Evolutionary conservation across 2,888 invertebrate genomes (phyloP).

Genomic region (Therioaphis trifolii): DNA sequence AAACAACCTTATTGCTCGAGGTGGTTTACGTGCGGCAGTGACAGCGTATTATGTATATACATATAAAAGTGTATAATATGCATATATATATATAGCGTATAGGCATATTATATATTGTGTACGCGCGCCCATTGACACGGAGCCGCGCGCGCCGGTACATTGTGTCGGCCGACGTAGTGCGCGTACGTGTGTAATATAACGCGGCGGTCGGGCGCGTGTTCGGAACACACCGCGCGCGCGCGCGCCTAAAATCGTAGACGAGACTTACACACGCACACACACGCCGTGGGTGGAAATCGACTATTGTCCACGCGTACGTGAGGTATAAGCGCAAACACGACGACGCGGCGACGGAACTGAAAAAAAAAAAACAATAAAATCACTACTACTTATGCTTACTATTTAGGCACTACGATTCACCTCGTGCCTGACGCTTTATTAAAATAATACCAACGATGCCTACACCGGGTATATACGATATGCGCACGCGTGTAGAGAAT

Average conservation of each 20-base stretch:
- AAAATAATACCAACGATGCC: no score
- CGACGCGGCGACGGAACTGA: background rate
- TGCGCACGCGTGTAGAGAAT: no score
- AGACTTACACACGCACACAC: background rate
- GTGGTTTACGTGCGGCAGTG: conserved; percentile 48
- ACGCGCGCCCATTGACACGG: conserved; percentile 30
- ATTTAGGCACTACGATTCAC: no score
- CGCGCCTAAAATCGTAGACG: background rate
- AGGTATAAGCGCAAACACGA: conserved; percentile 17
- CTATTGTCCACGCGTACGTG: conserved; percentile 26
- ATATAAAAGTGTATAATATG: background rate
- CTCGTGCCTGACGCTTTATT: no score
- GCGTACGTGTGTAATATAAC: background rate
- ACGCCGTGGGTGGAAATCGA: conserved; percentile 12
- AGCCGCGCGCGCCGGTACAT: conserved; percentile 34
- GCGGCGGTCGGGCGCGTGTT: conserved; percentile 4
- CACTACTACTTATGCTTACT: no score
- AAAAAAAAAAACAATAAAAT: no score
- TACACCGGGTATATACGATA: no score
- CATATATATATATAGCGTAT: background rate
- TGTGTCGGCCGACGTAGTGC: conserved; percentile 28
- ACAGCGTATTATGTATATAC: conserved; percentile 38
- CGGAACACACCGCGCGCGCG: background rate
- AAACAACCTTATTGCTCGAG: conserved; percentile 39
- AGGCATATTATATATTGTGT: background rate